Evolutionary conservation across 2,797 vertebrate genomes (phyloP).

Genomic region (Urocyon cinereoargenteus): DNA sequence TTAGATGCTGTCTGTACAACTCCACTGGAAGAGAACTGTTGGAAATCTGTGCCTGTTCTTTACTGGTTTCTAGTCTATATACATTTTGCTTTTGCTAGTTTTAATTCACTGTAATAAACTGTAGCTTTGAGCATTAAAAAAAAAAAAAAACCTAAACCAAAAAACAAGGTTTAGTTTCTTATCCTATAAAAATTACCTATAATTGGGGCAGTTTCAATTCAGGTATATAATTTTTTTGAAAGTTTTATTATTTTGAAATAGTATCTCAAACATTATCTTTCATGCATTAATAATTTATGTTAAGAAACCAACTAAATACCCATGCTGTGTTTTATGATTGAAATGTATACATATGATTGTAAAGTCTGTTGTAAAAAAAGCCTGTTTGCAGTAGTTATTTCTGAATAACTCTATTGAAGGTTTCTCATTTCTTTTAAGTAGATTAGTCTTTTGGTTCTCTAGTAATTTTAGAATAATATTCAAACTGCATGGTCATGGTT

Average conservation of each 20-base stretch:
- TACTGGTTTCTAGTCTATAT: neutral
- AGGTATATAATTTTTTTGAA: conserved; percentile 4
- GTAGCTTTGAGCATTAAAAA: neutral
- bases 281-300: neutral
- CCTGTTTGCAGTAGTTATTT: conserved; percentile 7
- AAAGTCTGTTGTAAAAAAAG: neutral
- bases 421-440: conserved; percentile 29
- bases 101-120: neutral
- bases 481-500: neutral
- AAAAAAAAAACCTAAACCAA: neutral
- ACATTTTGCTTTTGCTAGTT: neutral
- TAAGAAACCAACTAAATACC: neutral
- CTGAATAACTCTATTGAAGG: neutral
- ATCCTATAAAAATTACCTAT: neutral
- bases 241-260: neutral
- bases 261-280: neutral
- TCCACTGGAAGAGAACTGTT: neutral
- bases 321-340: neutral
- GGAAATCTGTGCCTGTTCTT: neutral
- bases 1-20: neutral
- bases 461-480: conserved; percentile 61
- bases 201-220: neutral
- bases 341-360: neutral
- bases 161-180: neutral
- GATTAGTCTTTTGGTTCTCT: conserved; percentile 54